Evolutionary conservation across 2,888 invertebrate genomes (phyloP), one percentile per base, ranked within the genome.

Genomic region (Rosalia funebris): DNA sequence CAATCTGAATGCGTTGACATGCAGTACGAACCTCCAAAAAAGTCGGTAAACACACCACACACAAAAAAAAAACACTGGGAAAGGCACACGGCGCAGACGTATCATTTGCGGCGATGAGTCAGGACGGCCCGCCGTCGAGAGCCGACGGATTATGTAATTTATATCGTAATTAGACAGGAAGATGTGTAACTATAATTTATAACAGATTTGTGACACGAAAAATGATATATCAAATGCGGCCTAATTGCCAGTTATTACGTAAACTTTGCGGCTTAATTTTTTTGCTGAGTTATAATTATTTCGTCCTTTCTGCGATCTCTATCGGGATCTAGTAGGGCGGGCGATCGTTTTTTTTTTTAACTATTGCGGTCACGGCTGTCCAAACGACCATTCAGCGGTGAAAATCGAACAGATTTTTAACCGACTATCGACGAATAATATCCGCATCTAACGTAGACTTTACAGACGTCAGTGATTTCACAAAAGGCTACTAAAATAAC

Each of bases 111-210:
- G 7, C 7, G 7, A 7, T 25, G 25, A 3, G 4, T 25, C 3
- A 25, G 4, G 25, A 25, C 4, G 4, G 25, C 3, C 25, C 7
- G 25, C n/a, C n/a, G n/a, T n/a, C n/a, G 25, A 25, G 7, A 25
- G 3, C 3, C 25, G 25, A 25, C 25, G 25, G 46, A 37, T 48
- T 32, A 48, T 48, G 48, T 48, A 48, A 48, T 48, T 48, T 36
- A 48, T 48, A 48, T 48, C 48, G 36, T 48, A 48, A 48, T 48
- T 34, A 48, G 48, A 48, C 11, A 36, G 17, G 36, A 48, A 19
- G 36, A 48, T 44, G 37, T 48, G 20, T 48, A 37, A 19, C 48
- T 37, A 37, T 48, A 36, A 48, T 48, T 48, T 37, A 20, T 48
- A 5, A 25, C 7, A 25, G 32, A 46, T 32, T 46, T 48, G 12